Percentiles rank a stretch among this genome's conserved stretches.
Conservation (phyloP, 1,140 invertebrate species). For the Euura lappo region DNA sequence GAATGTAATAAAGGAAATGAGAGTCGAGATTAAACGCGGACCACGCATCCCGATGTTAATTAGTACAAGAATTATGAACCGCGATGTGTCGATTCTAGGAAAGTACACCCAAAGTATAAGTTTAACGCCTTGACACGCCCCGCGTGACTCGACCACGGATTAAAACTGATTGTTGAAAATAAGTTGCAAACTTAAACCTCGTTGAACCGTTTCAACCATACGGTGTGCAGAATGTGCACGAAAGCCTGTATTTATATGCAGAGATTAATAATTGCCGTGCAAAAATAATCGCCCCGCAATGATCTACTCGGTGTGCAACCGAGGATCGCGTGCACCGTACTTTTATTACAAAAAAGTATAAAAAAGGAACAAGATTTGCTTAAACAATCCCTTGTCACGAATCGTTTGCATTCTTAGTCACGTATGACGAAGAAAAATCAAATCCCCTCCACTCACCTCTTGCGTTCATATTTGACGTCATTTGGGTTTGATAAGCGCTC, state of each 20-base stretch:
- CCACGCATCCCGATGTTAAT: not conserved
- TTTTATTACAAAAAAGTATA: not conserved
- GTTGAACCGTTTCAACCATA: not conserved
- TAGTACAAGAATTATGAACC: not conserved
- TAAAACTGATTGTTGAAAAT: not conserved
- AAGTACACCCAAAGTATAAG: not conserved
- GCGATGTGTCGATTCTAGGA: not conserved
- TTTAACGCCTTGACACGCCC: not conserved
- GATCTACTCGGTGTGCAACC: not conserved
- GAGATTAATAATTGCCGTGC: slow-evolving; percentile 7
- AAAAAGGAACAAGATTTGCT: too few species aligned
- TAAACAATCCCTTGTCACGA: too few species aligned
- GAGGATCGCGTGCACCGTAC: not conserved
- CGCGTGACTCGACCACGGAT: slow-evolving; percentile 1
- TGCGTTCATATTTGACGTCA: slow-evolving; percentile 25
- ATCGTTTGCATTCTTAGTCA: too few species aligned
- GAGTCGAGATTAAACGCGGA: not conserved
- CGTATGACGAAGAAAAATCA: not conserved
- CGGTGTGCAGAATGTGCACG: not conserved
- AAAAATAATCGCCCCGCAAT: slow-evolving; percentile 5
- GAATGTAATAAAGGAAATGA: not conserved
- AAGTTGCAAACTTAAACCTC: not conserved
- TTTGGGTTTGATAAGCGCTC: slow-evolving; percentile 26
- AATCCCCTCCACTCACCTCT: slow-evolving; percentile 23
- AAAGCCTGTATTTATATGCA: not conserved